These are phyloP conservation scores for Cerceris rybyensis DNA, from an alignment of 2,888 invertebrate genomes.

Conservation along the genomic window DNA sequence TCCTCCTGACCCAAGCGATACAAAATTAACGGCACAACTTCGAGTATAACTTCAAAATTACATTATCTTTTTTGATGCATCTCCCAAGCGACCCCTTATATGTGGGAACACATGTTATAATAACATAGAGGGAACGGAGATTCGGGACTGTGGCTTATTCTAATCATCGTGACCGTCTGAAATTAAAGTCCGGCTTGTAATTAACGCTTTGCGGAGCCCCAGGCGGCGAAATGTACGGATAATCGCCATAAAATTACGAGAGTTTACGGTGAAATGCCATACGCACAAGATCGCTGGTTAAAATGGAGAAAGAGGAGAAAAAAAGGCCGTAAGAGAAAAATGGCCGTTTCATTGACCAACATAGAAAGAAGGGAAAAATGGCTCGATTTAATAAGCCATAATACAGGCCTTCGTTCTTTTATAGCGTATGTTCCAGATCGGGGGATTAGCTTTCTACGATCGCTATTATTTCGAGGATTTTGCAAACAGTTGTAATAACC, in stretches of 20 bases:
- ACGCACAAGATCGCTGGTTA: slow-evolving; percentile 2
- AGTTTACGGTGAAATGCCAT: slow-evolving; percentile 34
- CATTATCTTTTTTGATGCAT: background rate
- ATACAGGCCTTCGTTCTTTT: slow-evolving; percentile 31
- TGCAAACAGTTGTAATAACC: background rate
- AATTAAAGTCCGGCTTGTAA: slow-evolving; percentile 68
- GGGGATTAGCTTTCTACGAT: too few species aligned
- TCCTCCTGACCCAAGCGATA: too few species aligned
- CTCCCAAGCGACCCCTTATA: slow-evolving; percentile 23
- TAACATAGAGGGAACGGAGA: slow-evolving; percentile 24
- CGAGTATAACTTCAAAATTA: background rate
- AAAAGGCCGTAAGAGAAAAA: background rate
- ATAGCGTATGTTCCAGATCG: background rate
- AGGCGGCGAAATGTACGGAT: slow-evolving; percentile 52
- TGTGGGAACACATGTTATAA: slow-evolving; percentile 51
- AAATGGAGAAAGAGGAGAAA: background rate
- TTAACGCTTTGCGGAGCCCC: slow-evolving; percentile 61
- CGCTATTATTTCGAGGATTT: background rate
- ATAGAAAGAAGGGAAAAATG: slow-evolving; percentile 9
- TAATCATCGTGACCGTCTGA: slow-evolving; percentile 62
- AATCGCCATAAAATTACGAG: slow-evolving; percentile 68
- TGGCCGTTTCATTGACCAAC: slow-evolving; percentile 24
- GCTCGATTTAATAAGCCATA: slow-evolving; percentile 68
- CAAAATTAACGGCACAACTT: background rate
- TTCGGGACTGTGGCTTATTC: slow-evolving; percentile 57